Evolutionary conservation across 2,113 vertebrate species (phyloP).

Genomic region (Eurypyga helias): DNA sequence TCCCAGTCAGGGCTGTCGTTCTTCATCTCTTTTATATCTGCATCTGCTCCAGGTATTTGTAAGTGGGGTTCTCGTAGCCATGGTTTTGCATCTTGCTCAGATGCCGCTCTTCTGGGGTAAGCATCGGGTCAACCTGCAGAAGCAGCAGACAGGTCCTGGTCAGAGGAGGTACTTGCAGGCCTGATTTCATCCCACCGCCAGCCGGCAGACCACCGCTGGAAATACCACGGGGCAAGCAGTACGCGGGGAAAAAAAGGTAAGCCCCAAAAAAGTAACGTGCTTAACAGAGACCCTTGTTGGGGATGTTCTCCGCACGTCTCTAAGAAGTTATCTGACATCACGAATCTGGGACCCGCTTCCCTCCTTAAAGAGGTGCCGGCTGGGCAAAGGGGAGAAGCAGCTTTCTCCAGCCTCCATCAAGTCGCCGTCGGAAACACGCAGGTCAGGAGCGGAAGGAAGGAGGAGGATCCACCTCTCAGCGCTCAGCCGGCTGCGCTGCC

Average conservation of each 20-base stretch:
- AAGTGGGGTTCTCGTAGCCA: constrained; percentile 97
- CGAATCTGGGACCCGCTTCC: not conserved
- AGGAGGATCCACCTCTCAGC: not conserved
- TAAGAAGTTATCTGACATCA: not conserved
- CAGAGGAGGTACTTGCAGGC: not conserved
- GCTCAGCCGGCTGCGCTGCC: rapidly evolving
- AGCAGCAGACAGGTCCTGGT: not conserved
- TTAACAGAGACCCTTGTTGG: not conserved
- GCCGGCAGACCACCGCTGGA: rapidly evolving
- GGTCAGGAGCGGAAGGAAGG: not conserved
- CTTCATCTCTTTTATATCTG: constrained; percentile 84
- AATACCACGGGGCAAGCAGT: rapidly evolving
- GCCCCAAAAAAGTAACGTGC: not conserved
- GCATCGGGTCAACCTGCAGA: constrained; percentile 93
- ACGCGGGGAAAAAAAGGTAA: not conserved
- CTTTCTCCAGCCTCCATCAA: not conserved
- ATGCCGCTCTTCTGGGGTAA: constrained; percentile 95
- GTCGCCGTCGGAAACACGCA: not conserved
- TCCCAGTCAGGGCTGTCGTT: not conserved
- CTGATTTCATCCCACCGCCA: not conserved
- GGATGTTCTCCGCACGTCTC: not conserved
- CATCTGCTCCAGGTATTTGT: constrained; percentile 99
- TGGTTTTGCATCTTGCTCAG: constrained; percentile 99
- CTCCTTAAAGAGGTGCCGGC: not conserved
- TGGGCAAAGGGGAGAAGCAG: not conserved